A percentile compares a stretch with the other conserved stretches of the same genome.
Conservation (phyloP, 2,888 invertebrate species). For the Microctonus aethiopoides region DNA sequence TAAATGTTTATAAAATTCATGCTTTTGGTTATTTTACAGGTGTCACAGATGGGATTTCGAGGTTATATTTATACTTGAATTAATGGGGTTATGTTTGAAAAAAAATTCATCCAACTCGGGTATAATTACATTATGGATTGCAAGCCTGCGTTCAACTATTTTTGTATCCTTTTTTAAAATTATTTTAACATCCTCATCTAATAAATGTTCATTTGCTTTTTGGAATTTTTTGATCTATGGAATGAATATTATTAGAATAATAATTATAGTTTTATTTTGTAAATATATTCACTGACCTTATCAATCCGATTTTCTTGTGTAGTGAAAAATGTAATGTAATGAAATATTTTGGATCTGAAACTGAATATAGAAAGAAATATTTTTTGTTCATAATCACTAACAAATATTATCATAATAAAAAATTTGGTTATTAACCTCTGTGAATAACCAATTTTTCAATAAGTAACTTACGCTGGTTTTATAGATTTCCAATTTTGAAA, state of each 20-base stretch:
- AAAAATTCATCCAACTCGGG: neutral
- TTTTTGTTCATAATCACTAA: no score
- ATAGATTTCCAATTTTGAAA: neutral
- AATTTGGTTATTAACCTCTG: neutral
- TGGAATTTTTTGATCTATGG: no score
- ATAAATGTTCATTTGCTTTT: no score
- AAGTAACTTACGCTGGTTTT: neutral
- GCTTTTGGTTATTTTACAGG: no score
- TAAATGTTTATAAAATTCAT: no score
- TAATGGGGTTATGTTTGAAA: no score
- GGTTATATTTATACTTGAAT: neutral
- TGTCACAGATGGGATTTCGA: no score
- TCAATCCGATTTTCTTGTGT: neutral
- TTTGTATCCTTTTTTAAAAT: neutral
- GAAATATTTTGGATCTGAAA: neutral
- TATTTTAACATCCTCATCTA: no score
- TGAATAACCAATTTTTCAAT: neutral
- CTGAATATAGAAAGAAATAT: neutral
- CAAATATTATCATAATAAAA: no score
- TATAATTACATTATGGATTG: neutral
- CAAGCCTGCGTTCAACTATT: neutral
- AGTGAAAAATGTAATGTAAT: neutral
- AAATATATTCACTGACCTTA: neutral
- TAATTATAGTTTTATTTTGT: no score
- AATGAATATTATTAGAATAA: no score